phyloP scores from a whole-genome alignment of 2,888 invertebrate species.

The Cephus sareptanus region DNA sequence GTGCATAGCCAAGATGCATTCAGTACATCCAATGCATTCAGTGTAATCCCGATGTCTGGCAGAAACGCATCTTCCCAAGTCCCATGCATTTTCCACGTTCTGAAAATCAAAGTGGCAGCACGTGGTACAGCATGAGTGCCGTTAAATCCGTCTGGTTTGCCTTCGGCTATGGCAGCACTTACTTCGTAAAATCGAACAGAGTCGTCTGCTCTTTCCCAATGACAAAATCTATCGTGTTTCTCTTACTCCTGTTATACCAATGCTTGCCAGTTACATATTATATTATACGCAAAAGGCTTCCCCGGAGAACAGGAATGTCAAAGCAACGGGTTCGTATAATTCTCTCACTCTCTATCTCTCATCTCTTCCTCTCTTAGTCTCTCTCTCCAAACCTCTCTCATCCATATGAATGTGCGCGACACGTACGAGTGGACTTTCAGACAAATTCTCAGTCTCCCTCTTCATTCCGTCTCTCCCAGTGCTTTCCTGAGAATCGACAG shows the following conservation, averaged over 20 bases:
- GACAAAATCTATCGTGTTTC: not conserved
- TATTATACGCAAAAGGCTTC: not conserved
- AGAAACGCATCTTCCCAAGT: not conserved
- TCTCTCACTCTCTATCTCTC: not conserved
- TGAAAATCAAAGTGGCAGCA: not conserved
- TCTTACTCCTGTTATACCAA: not conserved
- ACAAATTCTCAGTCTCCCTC: not conserved
- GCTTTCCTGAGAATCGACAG: not conserved
- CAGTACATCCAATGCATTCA: not conserved
- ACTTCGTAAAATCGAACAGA: not conserved
- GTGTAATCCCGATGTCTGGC: not conserved
- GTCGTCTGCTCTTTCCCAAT: not conserved
- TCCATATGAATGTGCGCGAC: not conserved
- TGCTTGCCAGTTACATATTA: not conserved
- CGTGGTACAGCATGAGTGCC: not conserved
- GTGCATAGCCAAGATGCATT: not conserved
- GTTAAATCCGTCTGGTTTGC: not conserved
- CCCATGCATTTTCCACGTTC: not conserved
- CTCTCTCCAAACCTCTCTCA: not conserved
- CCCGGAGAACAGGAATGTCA: not conserved
- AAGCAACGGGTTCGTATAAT: not conserved
- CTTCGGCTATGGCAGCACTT: not conserved
- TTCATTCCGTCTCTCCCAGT: not conserved
- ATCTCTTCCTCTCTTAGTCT: not conserved
- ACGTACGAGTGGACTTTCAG: not conserved